A percentile compares a stretch with the other conserved stretches of the same genome.
Conservation (phyloP, 1,140 invertebrate species). For the Chironomus tepperi region DNA sequence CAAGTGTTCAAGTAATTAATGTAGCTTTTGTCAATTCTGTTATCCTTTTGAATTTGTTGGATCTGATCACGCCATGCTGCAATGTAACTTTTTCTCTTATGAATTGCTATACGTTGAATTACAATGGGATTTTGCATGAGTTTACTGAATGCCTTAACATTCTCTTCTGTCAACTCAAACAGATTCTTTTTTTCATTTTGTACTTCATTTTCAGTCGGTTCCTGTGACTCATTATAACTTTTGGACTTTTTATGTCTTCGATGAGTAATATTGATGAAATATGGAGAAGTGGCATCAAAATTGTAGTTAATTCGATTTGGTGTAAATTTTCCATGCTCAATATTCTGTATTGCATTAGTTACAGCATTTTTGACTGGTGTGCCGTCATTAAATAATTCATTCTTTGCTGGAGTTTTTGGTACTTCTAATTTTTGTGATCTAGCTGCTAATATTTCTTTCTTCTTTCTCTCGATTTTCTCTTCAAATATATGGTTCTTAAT, state of each 20-base stretch:
- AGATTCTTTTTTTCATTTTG: conserved; percentile 28
- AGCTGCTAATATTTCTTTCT: conserved; percentile 26
- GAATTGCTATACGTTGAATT: conserved; percentile 25
- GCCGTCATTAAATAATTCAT: not conserved
- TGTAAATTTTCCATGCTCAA: conserved; percentile 28
- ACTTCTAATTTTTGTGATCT: conserved; percentile 22
- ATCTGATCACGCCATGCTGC: conserved; percentile 38
- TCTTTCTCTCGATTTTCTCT: conserved; percentile 33
- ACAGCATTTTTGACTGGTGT: not conserved
- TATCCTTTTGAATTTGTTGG: conserved; percentile 31
- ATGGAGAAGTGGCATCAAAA: conserved; percentile 37
- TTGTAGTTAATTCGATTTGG: conserved; percentile 35
- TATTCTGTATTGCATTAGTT: not conserved
- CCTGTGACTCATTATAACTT: not conserved
- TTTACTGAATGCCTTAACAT: conserved; percentile 33
- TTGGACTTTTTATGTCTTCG: conserved; percentile 31
- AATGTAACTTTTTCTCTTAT: conserved; percentile 31
- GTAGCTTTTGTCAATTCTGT: conserved; percentile 26
- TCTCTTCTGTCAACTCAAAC: conserved; percentile 34
- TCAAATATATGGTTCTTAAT: conserved; percentile 35
- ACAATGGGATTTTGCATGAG: conserved; percentile 24
- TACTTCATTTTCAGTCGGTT: not conserved
- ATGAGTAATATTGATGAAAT: conserved; percentile 39
- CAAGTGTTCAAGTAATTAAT: not conserved
- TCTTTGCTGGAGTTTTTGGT: not conserved